Percentiles rank a stretch among this genome's conserved stretches.
Evolutionary conservation across 2,888 invertebrate genomes (phyloP).

Genomic region (Dynastes tityus): DNA sequence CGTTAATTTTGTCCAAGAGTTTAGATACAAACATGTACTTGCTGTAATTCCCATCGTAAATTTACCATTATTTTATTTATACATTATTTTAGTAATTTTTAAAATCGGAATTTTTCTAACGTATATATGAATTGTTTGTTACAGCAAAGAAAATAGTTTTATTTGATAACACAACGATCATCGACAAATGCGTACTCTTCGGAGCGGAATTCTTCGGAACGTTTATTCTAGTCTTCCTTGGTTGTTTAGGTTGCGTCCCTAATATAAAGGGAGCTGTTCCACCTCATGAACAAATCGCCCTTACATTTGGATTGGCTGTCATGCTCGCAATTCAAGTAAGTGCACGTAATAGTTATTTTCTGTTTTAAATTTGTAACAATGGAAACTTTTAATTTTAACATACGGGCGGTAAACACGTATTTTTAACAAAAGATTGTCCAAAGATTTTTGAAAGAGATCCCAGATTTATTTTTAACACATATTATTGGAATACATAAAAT

Average conservation of each 20-base stretch:
- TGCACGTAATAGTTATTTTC: background rate
- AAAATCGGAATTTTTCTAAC: background rate
- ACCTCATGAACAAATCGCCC: slow-evolving; percentile 73
- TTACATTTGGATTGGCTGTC: slow-evolving; percentile 82
- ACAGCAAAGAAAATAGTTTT: slow-evolving; percentile 54
- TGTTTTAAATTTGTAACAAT: background rate
- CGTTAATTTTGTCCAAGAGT: too few species aligned
- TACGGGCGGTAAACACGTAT: background rate
- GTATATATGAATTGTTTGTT: background rate
- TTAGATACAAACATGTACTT: too few species aligned
- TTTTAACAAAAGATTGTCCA: background rate
- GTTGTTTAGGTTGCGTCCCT: slow-evolving; percentile 80
- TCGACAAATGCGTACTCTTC: slow-evolving; percentile 66
- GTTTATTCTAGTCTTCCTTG: slow-evolving; percentile 78
- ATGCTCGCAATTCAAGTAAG: slow-evolving; percentile 79
- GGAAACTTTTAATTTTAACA: background rate
- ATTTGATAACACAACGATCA: slow-evolving; percentile 63
- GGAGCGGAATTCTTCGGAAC: slow-evolving; percentile 81
- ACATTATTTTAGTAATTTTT: background rate
- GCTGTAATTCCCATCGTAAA: too few species aligned
- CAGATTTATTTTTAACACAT: slow-evolving; percentile 3
- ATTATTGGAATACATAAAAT: slow-evolving; percentile 15
- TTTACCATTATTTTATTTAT: background rate
- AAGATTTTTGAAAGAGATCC: slow-evolving; percentile 16
- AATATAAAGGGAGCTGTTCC: slow-evolving; percentile 63